Base-by-base conservation (phyloP, 2,113 vertebrate genomes). In the Aegotheles bennettii region DNA sequence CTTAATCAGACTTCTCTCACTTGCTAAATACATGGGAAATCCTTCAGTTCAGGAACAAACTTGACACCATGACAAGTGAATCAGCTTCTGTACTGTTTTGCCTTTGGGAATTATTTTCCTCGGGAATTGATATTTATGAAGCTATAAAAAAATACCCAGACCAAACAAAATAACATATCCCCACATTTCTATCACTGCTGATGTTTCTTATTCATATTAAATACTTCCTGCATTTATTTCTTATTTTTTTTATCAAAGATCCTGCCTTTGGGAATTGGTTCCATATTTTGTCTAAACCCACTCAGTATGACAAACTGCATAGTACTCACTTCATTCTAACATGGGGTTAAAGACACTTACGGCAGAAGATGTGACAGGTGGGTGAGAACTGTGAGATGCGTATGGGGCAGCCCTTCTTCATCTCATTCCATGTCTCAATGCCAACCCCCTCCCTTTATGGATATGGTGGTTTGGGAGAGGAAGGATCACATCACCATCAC, bases 1-100 rank as follows among this genome's bases (percentile, higher is more conserved):
- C 71, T 84, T 94, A 94, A 93, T 96, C 91, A 87, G 86, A 87
- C 89, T 90, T 89, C 56, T 74, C 56, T 94, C 80, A 71, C 43
- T 96, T 89, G 73, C 69, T 89, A 84, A 92, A 91, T 89, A 90
- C 73, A 75, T 1, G 80, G 65, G 76, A 96, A 93, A 95, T 87
- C 71, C 80, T 89, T 87, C 93, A 35, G 33, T 87, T 93, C 83
- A 74, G 64, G 86, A 96, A 74, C 51, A 92, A 94, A 97, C 87
- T 81, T 93, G 86, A 94, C 93, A 92, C 86, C 73, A 48, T 40
- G 80, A 90, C 86, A 94, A 93, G 92, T 53, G n/a, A 88, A 87
- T 78, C 69, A 4, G 25, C 73, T 86, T 80, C 86, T 76, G 88
- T 50, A 90, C 56, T 2, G 6, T 51, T 89, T 90, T 89, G 68